Evolutionary conservation across 2,888 invertebrate species (phyloP).

Genomic region (Lasioglossum figueresi): DNA sequence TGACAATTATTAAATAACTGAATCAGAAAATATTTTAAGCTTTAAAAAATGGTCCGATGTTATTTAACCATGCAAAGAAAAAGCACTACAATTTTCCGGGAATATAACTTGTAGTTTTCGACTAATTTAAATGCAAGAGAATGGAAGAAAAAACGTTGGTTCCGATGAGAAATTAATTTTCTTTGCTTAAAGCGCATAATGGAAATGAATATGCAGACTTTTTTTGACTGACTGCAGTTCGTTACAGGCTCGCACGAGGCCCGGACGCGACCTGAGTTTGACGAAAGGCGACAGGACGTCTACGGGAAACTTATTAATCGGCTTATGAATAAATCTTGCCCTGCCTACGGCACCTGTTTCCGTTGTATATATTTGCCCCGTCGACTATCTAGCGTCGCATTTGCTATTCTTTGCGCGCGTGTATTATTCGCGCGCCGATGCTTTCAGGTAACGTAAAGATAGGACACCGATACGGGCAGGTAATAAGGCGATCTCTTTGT

Average conservation of each 20-base stretch:
- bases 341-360: constrained; percentile 20
- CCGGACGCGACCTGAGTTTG: not conserved
- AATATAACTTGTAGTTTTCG: not conserved
- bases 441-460: constrained; percentile 55
- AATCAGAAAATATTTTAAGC: not conserved
- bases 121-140: not conserved
- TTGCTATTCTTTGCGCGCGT: constrained; percentile 48
- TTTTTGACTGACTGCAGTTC: not conserved
- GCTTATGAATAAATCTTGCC: constrained; percentile 23
- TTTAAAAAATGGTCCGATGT: not conserved
- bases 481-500: constrained; percentile 70
- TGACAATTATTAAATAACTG: not conserved
- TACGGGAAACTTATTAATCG: constrained; percentile 32
- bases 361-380: constrained; percentile 42
- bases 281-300: not conserved
- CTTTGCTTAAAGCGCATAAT: not conserved
- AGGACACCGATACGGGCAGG: constrained; percentile 62
- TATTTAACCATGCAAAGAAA: not conserved
- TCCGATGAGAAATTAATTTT: no score
- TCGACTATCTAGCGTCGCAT: constrained; percentile 10
- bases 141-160: no score
- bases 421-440: constrained; percentile 56
- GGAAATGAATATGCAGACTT: not conserved
- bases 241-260: not conserved
- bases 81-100: not conserved